Evolutionary conservation across 2,888 invertebrate species (phyloP).

Genomic region (Herminia tarsipennalis): DNA sequence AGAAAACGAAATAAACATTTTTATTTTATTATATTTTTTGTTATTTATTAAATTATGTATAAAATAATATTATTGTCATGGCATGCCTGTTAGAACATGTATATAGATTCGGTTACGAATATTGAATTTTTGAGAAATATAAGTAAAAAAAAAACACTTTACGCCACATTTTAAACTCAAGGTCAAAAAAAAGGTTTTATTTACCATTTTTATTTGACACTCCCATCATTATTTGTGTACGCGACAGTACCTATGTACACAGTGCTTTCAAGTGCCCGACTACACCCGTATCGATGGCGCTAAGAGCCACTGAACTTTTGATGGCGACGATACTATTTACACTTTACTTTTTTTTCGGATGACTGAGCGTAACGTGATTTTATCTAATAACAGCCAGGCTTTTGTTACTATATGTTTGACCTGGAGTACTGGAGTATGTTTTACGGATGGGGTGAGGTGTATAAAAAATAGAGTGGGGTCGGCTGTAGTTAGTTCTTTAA

Average conservation of each 20-base stretch:
- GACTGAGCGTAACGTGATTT: slow-evolving; percentile 31
- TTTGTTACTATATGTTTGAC: slow-evolving; percentile 5
- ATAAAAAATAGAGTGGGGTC: background rate
- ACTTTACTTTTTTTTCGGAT: slow-evolving; percentile 39
- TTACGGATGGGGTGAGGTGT: background rate
- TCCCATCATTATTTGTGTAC: slow-evolving; percentile 1
- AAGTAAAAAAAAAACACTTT: too few relatives aligned
- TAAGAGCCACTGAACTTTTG: slow-evolving; percentile 60
- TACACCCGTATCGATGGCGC: slow-evolving; percentile 44
- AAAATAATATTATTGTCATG: too few relatives aligned
- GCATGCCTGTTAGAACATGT: too few relatives aligned
- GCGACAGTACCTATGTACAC: slow-evolving; percentile 36
- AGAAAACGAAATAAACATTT: too few relatives aligned
- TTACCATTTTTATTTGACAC: background rate
- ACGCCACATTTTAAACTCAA: too few relatives aligned
- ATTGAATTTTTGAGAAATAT: too few relatives aligned
- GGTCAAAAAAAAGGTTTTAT: background rate
- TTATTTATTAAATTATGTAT: too few relatives aligned
- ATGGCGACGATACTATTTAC: slow-evolving; percentile 55
- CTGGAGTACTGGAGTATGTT: slow-evolving; percentile 1
- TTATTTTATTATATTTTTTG: too few relatives aligned
- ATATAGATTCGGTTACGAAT: too few relatives aligned
- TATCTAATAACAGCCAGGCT: slow-evolving; percentile 4
- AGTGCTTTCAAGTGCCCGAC: slow-evolving; percentile 41
- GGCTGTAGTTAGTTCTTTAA: background rate